These are phyloP conservation scores for Emydura subglobosa DNA, from an alignment of 2,113 vertebrate genomes.

Conservation along the genomic window DNA sequence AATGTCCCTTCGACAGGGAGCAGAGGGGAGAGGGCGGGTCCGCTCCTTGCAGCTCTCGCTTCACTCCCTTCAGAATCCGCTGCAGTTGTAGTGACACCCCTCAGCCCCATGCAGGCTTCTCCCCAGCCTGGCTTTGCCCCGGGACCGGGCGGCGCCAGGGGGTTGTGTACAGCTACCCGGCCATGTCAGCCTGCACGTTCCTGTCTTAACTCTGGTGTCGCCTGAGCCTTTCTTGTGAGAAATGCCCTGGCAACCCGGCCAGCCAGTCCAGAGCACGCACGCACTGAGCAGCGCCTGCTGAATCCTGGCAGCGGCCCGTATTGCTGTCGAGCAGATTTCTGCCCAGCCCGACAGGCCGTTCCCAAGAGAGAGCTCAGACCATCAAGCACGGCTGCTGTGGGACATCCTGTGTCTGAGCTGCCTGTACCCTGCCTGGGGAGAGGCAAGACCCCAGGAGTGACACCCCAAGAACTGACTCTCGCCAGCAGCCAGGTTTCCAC, in stretches of 20 bases:
- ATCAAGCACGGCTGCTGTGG: not conserved
- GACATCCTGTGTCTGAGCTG: accelerated
- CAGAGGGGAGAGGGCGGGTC: not conserved
- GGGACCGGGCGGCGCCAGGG: not conserved
- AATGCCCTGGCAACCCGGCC: not conserved
- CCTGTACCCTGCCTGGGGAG: not conserved
- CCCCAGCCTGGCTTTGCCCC: not conserved
- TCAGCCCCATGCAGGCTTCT: not conserved
- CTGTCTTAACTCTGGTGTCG: not conserved
- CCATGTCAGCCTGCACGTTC: not conserved
- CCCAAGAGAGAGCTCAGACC: not conserved
- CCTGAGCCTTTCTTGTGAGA: not conserved
- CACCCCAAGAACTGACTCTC: not conserved
- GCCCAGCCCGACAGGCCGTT: not conserved
- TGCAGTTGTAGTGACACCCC: not conserved
- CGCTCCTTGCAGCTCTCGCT: not conserved
- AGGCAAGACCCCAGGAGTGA: not conserved
- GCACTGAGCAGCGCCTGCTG: not conserved
- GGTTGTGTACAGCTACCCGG: not conserved
- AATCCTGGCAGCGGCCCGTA: not conserved
- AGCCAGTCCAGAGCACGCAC: not conserved
- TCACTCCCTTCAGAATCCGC: not conserved
- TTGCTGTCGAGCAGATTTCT: not conserved
- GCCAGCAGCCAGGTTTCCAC: accelerated
- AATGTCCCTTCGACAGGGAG: not conserved